phyloP scores from a whole-genome alignment of 2,797 vertebrate species.

The Percopsis omiscomaycus region DNA sequence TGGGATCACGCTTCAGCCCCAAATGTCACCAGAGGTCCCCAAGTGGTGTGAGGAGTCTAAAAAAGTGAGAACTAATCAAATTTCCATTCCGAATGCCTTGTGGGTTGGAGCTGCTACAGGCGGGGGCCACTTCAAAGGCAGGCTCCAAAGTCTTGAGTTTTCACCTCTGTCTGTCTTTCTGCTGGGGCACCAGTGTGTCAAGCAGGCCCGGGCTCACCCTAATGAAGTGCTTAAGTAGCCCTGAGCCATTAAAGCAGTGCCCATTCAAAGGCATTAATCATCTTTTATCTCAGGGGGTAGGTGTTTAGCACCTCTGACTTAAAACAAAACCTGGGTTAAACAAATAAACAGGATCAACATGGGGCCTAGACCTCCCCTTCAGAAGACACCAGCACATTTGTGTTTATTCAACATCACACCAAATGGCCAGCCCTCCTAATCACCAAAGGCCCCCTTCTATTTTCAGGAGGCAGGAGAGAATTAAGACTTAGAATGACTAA shows the following conservation, averaged over 20 bases:
- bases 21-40: conserved; percentile 53
- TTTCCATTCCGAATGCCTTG: conserved; percentile 70
- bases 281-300: conserved; percentile 76
- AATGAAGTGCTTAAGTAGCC: conserved; percentile 78
- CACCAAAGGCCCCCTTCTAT: conserved; percentile 21
- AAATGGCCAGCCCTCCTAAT: conserved; percentile 70
- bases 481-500: neutral
- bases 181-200: conserved; percentile 62
- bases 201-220: conserved; percentile 60
- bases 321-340: conserved; percentile 73
- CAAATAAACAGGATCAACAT: conserved; percentile 74
- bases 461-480: neutral
- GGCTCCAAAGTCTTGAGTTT: conserved; percentile 41
- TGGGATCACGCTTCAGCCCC: conserved; percentile 38
- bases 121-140: conserved; percentile 74
- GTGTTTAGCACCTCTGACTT: conserved; percentile 71
- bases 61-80: conserved; percentile 69
- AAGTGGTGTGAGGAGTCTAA: conserved; percentile 44
- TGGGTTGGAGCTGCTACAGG: conserved; percentile 37
- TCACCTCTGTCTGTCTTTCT: conserved; percentile 51
- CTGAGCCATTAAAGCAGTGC: conserved; percentile 67
- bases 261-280: conserved; percentile 77
- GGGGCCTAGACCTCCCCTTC: conserved; percentile 57
- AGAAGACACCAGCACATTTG: conserved; percentile 68
- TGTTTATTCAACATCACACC: conserved; percentile 78